phyloP scores from a whole-genome alignment of 1,140 invertebrate genomes.

The Probaryconus sp. region DNA sequence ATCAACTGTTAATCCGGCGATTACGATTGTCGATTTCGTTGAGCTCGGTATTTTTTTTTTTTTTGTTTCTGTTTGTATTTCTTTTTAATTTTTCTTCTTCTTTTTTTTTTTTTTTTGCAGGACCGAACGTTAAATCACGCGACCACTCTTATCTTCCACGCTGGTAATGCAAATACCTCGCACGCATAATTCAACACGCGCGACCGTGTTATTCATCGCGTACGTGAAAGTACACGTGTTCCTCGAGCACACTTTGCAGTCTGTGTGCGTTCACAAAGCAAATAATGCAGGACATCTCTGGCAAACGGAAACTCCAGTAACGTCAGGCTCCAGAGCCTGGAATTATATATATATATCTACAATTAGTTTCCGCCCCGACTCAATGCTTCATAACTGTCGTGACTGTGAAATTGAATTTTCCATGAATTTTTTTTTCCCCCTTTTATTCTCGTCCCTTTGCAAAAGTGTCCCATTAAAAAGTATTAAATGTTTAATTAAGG shows the following conservation, averaged over 20 bases:
- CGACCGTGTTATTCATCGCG: constrained; percentile 42
- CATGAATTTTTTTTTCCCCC: no score
- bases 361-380: no score
- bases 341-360: no score
- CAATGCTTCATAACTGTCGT: no score
- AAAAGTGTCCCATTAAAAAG: no score
- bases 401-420: no score
- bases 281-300: constrained; percentile 23
- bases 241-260: constrained; percentile 14
- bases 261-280: background rate
- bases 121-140: constrained; percentile 34
- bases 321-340: no score
- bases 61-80: background rate
- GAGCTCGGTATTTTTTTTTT: background rate
- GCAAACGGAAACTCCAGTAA: constrained; percentile 10
- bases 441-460: no score
- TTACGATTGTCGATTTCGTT: constrained; percentile 16
- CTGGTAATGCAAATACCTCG: constrained; percentile 47
- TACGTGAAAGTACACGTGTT: constrained; percentile 57
- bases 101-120: background rate
- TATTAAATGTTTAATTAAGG: no score
- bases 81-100: background rate
- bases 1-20: constrained; percentile 34
- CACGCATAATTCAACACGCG: constrained; percentile 52
- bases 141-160: constrained; percentile 48